Percentiles rank a stretch among this genome's conserved stretches.
These are phyloP conservation scores for Trachymyrmex septentrionalis DNA, from an alignment of 1,140 invertebrate genomes.

Conservation along the genomic window DNA sequence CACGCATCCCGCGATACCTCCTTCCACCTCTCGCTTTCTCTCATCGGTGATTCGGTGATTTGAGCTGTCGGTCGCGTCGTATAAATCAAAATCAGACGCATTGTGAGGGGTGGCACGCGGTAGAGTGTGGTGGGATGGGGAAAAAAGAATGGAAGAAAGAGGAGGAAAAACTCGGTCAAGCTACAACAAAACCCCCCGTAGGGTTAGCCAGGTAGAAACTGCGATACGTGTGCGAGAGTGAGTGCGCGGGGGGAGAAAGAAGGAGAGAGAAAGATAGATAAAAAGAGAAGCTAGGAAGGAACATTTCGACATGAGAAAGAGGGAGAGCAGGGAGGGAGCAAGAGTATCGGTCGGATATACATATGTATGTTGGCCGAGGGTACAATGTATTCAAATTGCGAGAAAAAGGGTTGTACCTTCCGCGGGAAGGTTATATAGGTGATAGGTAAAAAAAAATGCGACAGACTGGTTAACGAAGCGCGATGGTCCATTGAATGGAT, in stretches of 20 bases:
- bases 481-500: constrained; percentile 85
- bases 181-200: constrained; percentile 81
- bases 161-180: constrained; percentile 85
- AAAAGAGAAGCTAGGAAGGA: constrained; percentile 40
- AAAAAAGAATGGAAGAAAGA: constrained; percentile 64
- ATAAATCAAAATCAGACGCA: constrained; percentile 87
- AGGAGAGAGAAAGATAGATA: constrained; percentile 21
- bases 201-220: constrained; percentile 80
- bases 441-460: constrained; percentile 84
- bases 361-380: constrained; percentile 85
- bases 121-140: constrained; percentile 56
- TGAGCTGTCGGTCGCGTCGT: constrained; percentile 84
- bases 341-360: constrained; percentile 85
- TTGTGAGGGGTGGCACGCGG: constrained; percentile 75
- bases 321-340: constrained; percentile 47
- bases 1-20: constrained; percentile 78
- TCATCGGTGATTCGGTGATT: constrained; percentile 73
- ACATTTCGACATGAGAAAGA: constrained; percentile 32
- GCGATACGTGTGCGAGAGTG: constrained; percentile 67
- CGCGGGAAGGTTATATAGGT: constrained; percentile 75
- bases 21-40: constrained; percentile 74
- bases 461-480: constrained; percentile 87
- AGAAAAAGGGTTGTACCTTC: constrained; percentile 84
- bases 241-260: constrained; percentile 51
- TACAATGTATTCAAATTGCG: constrained; percentile 87